phyloP scores from a whole-genome alignment of 1,140 invertebrate species.

The Orius insidiosus region DNA sequence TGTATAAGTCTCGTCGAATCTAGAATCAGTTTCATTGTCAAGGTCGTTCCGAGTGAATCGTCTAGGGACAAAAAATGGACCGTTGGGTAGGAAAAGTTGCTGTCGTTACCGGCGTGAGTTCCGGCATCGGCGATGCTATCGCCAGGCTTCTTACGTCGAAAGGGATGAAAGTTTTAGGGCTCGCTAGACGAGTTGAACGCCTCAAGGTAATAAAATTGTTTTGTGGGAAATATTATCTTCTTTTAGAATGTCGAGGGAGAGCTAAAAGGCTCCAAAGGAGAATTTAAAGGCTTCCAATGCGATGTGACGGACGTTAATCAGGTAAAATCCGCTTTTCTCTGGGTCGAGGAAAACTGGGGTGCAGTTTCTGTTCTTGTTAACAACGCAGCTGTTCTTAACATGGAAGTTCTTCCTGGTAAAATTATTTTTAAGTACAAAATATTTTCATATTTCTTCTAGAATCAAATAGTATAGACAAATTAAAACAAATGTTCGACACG shows the following conservation, averaged over 20 bases:
- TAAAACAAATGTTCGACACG: conserved; percentile 37
- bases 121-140: conserved; percentile 48
- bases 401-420: not conserved
- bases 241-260: not conserved
- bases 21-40: no score
- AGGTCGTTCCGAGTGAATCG: no score
- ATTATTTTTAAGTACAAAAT: not conserved
- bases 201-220: conserved; percentile 27
- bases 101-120: conserved; percentile 52
- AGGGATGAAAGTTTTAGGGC: conserved; percentile 48
- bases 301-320: conserved; percentile 49
- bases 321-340: conserved; percentile 43
- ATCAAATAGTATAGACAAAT: conserved; percentile 25
- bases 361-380: conserved; percentile 54
- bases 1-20: no score
- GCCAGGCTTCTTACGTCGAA: conserved; percentile 33
- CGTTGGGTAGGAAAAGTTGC: conserved; percentile 45
- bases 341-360: conserved; percentile 38
- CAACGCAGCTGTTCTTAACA: conserved; percentile 37
- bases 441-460: not conserved
- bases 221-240: not conserved
- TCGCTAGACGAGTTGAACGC: conserved; percentile 41
- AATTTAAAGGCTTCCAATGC: conserved; percentile 24
- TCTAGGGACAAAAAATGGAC: conserved; percentile 44
- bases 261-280: not conserved